A percentile compares a stretch with the other conserved stretches of the same genome.
phyloP scores from a whole-genome alignment of 1,140 invertebrate genomes.

The Drosophila asahinai region DNA sequence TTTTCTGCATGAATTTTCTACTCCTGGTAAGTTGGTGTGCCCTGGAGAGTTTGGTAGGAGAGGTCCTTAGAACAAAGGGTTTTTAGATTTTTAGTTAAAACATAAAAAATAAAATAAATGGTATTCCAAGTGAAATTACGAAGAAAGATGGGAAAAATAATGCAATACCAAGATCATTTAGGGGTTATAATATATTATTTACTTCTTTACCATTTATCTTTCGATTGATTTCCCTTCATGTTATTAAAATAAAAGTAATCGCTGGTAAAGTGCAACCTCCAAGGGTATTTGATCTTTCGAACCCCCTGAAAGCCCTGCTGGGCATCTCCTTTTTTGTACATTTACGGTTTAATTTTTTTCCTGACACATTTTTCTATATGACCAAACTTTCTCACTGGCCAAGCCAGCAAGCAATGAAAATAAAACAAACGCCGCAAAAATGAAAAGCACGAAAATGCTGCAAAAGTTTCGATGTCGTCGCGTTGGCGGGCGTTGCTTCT shows the following conservation, averaged over 20 bases:
- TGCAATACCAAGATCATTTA: too few species aligned
- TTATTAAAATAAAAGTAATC: not conserved
- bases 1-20: constrained; percentile 44
- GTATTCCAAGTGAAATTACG: too few species aligned
- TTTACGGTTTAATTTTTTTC: constrained; percentile 36
- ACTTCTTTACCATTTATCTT: too few species aligned
- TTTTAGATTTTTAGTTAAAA: too few species aligned
- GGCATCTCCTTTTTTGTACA: constrained; percentile 3
- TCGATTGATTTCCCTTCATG: too few species aligned
- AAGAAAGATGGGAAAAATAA: too few species aligned
- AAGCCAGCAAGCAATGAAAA: constrained; percentile 34
- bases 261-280: not conserved
- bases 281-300: not conserved
- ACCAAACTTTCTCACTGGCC: constrained; percentile 40
- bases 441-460: constrained; percentile 19
- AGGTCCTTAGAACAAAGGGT: not conserved
- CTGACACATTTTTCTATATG: constrained; percentile 47
- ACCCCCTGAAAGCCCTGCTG: too few species aligned
- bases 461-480: constrained; percentile 50
- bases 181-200: too few species aligned
- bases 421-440: constrained; percentile 32
- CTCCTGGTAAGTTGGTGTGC: constrained; percentile 13
- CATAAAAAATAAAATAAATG: too few species aligned
- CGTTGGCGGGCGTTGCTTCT: constrained; percentile 41
- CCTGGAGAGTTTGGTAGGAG: not conserved